Evolutionary conservation across 2,113 vertebrate species (phyloP), one percentile per base, ranked within the genome.

Genomic region (Notarius lentiginosus): DNA sequence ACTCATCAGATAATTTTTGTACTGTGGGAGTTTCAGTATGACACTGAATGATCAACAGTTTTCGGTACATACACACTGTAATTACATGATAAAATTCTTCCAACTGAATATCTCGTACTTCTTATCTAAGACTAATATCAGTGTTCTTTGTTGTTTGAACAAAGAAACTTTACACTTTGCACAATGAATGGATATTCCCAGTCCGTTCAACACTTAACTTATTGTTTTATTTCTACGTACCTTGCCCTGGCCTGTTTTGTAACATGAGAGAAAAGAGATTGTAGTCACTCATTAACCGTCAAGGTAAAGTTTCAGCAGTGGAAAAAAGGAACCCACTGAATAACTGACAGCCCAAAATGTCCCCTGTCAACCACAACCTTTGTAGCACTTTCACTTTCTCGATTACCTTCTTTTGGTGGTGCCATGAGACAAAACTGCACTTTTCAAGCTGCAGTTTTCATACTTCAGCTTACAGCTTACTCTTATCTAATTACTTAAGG

Each of bases 201-300:
- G 53, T 30, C 30, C 47, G 65, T 76, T 73, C 27, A 66, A n/a
- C 12, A 20, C 66, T 41, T 65, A 34, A 66, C 22, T 82, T 60
- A 5, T 47, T 24, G 51, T 34, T 81, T 73, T 30, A 66, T 73
- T 47, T 68, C 63, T 34, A 70, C 10, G 34, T 51, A 65, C 56
- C 66, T 87, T 83, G 86, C 86, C 68, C 30, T 84, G 72, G 60
- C 49, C 68, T 34, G 58, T 49, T 77, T 76, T 14, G 63, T 34
- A 51, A 58, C 11, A 1, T 30, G 15, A 51, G 79, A 75, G 41
- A 61, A 72, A 72, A 72, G n/a, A 27, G n/a, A 82, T 18, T 34
- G 55, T 24, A 49, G 86, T 55, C 30, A 63, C 61, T 87, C 86
- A 87, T 87, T 87, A 87, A 87, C 86, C 81, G 8, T 75, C 86